Evolutionary conservation across 2,113 vertebrate genomes (phyloP), one percentile per base, ranked within the genome.

Genomic region (Neoarius graeffei): DNA sequence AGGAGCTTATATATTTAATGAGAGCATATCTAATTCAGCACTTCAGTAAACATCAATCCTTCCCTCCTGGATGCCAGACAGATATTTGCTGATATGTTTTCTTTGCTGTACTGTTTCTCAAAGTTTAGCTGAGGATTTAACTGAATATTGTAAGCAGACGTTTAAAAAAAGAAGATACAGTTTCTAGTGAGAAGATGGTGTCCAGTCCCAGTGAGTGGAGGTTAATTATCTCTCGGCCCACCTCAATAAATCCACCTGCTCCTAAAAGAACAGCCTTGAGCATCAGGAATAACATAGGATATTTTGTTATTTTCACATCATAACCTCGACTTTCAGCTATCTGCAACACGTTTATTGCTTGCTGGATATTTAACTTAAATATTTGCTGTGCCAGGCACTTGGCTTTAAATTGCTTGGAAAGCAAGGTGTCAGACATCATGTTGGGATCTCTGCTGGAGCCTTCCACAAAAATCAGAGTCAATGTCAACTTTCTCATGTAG

Each of bases 181-280:
- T 85, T 5, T 92, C 71, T 69, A 92, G 60, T 1, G 48, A 73
- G 56, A 91, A 93, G 20, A 92, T 1, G 42, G 85, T 79, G 85
- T 84, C 91, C 48, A 94, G 23, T 1, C 93, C 93, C 23, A 93
- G 59, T 69, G 88, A 91, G 25, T 83, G 0, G 19, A 94, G 88
- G 50, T 62, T n/a, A 0, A 0, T 0, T 0, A 93, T 42, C 74
- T 93, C 93, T 80, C 0, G 91, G 89, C 6, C 15, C 86, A 20
- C 0, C 7, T 0, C 69, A 52, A 4, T 83, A 0, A 14, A n/a
- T 69, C 9, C 25, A 23, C 2, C 2, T 66, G 5, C 1, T 48
- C 1, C 52, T 54, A 84, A 56, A 30, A 71, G 0, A 27, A 30
- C 25, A 89, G 79, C 42, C 85, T 19, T 85, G 48, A 84, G 56